Evolutionary conservation across 2,888 invertebrate genomes (phyloP).

Genomic region (Eucera pruinosa): DNA sequence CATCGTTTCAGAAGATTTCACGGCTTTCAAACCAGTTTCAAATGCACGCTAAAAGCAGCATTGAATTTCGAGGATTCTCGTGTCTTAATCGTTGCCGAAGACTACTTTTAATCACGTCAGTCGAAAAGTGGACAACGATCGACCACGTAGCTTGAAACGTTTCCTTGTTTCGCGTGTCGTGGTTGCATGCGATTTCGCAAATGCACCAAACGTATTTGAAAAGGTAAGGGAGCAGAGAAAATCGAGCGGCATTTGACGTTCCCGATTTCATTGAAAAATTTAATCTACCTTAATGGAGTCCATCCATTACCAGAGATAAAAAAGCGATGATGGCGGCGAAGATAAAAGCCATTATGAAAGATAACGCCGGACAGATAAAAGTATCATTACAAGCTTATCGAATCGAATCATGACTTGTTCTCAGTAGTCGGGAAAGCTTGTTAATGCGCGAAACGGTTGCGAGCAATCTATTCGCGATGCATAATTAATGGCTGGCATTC

Average conservation of each 20-base stretch:
- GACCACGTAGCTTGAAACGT: neutral
- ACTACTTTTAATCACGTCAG: slow-evolving; percentile 46
- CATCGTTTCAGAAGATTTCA: slow-evolving; percentile 26
- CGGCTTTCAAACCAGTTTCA: slow-evolving; percentile 11
- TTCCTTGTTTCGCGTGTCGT: neutral
- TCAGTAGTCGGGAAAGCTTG: slow-evolving; percentile 34
- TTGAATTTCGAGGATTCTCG: slow-evolving; percentile 61
- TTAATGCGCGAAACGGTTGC: slow-evolving; percentile 37
- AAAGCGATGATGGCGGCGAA: neutral
- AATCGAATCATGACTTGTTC: slow-evolving; percentile 15
- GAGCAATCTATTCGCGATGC: slow-evolving; percentile 33
- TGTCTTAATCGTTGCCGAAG: slow-evolving; percentile 43
- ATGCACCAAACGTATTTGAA: slow-evolving; percentile 7
- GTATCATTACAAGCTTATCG: slow-evolving; percentile 40
- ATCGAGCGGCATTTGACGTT: neutral
- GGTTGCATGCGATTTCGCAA: slow-evolving; percentile 11
- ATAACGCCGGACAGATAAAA: slow-evolving; percentile 20
- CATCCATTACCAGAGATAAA: slow-evolving; percentile 27
- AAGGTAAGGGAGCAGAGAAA: neutral
- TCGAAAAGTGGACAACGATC: slow-evolving; percentile 27
- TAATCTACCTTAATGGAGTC: slow-evolving; percentile 50
- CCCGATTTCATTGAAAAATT: slow-evolving; percentile 28
- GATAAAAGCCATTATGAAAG: slow-evolving; percentile 19
- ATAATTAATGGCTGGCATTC: slow-evolving; percentile 43
- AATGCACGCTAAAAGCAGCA: slow-evolving; percentile 57